Evolutionary conservation across 2,113 vertebrate genomes (phyloP).

Genomic region (Pao palembangensis): DNA sequence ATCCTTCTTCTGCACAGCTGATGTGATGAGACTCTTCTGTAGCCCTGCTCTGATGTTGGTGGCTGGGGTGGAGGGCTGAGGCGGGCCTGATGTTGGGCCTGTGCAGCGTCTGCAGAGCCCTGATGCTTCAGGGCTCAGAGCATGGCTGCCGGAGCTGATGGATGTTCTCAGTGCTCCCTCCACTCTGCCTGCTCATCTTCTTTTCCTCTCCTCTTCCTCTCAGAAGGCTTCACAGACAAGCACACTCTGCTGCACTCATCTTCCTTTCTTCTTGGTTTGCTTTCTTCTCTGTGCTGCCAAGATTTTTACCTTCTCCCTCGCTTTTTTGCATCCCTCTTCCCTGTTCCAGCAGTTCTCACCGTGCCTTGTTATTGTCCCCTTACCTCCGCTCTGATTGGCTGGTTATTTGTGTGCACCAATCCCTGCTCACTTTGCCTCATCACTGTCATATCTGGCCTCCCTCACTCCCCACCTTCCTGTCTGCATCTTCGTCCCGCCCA

Average conservation of each 20-base stretch:
- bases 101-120: conserved; percentile 46
- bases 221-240: conserved; percentile 49
- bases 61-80: conserved; percentile 33
- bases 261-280: conserved; percentile 28
- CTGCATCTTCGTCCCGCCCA: conserved; percentile 52
- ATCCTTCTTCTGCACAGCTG: conserved; percentile 47
- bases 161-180: conserved; percentile 46
- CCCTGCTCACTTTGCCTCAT: conserved; percentile 24
- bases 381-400: conserved; percentile 68
- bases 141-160: conserved; percentile 59
- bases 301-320: conserved; percentile 64
- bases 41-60: not conserved
- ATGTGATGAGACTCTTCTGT: conserved; percentile 11
- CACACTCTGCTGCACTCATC: conserved; percentile 39
- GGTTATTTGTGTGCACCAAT: conserved; percentile 78
- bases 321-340: conserved; percentile 64
- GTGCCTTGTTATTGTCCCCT: conserved; percentile 59
- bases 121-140: conserved; percentile 60
- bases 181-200: conserved; percentile 53
- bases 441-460: conserved; percentile 52
- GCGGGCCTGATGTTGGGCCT: conserved; percentile 44
- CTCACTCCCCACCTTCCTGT: conserved; percentile 43
- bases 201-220: conserved; percentile 33
- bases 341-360: conserved; percentile 57
- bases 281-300: conserved; percentile 48